phyloP scores from a whole-genome alignment of 1,140 invertebrate species.

The Philopotamus ludificatus region DNA sequence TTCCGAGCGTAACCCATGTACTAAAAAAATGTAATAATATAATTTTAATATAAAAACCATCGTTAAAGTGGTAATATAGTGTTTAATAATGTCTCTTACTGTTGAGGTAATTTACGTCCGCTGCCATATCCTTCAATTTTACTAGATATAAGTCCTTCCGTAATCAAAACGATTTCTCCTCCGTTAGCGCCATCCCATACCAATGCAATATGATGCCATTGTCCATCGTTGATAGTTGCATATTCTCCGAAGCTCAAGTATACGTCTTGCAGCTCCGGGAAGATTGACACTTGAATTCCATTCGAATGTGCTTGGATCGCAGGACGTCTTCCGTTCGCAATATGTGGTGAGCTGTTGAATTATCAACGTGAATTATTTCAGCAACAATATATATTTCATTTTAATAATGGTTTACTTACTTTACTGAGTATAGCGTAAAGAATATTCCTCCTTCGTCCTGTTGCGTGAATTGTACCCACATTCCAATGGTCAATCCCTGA shows the following conservation, averaged over 20 bases:
- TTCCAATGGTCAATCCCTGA: constrained; percentile 81
- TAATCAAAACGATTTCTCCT: constrained; percentile 82
- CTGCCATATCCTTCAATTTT: constrained; percentile 83
- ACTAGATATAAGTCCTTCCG: constrained; percentile 89
- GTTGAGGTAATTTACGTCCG: constrained; percentile 73
- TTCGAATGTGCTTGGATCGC: constrained; percentile 88
- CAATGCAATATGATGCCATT: constrained; percentile 95
- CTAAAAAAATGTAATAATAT: constrained; percentile 55
- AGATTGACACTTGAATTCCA: constrained; percentile 85
- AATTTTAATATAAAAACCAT: constrained; percentile 3
- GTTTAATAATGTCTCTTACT: constrained; percentile 61
- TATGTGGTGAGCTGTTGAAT: constrained; percentile 69
- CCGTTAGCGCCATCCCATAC: constrained; percentile 88
- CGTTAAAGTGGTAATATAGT: no score
- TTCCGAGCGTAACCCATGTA: constrained; percentile 89
- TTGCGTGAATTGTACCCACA: constrained; percentile 95
- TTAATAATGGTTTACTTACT: constrained; percentile 54
- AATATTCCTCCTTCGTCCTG: constrained; percentile 89
- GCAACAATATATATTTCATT: background rate
- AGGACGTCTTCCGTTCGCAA: constrained; percentile 73
- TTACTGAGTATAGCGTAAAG: constrained; percentile 88
- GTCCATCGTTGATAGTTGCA: constrained; percentile 91
- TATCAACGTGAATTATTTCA: background rate
- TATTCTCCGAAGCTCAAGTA: constrained; percentile 88
- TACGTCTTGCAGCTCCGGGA: constrained; percentile 85